Percentiles rank a stretch among this genome's conserved stretches.
Evolutionary conservation across 2,888 invertebrate species (phyloP).

Genomic region (Halictus quadricinctus): DNA sequence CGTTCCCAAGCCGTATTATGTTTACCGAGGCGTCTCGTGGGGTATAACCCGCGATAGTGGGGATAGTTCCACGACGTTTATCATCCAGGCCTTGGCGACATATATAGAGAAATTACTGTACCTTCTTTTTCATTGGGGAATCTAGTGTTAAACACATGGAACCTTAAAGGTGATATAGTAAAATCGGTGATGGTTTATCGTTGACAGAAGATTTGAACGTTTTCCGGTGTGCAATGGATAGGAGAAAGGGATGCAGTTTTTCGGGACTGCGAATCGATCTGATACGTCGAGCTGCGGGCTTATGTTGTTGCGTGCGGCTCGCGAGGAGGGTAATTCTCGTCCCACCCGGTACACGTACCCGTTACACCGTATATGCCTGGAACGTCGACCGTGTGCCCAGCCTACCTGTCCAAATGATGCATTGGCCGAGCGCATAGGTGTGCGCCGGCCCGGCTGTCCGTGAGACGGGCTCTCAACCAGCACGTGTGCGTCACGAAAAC

Average conservation of each 20-base stretch:
- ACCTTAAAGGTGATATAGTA: too few relatives aligned
- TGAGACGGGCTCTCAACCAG: conserved; percentile 37
- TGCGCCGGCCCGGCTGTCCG: conserved; percentile 21
- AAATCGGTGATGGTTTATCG: background rate
- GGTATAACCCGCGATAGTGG: too few relatives aligned
- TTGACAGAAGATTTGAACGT: background rate
- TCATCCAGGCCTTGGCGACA: too few relatives aligned
- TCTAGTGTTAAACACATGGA: too few relatives aligned
- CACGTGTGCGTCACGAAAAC: conserved; percentile 42
- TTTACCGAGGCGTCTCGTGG: too few relatives aligned
- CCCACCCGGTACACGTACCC: conserved; percentile 53
- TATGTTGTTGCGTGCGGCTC: background rate
- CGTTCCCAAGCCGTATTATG: too few relatives aligned
- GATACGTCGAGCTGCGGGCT: background rate
- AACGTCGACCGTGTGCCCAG: conserved; percentile 39
- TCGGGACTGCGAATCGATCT: background rate
- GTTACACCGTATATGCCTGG: conserved; percentile 51
- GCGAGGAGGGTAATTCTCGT: background rate
- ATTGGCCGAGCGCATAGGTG: conserved; percentile 46
- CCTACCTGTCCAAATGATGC: conserved; percentile 65
- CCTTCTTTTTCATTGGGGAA: too few relatives aligned
- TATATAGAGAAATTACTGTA: too few relatives aligned
- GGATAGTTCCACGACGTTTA: too few relatives aligned
- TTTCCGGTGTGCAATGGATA: background rate
- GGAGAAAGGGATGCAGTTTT: background rate